Evolutionary conservation across 1,140 invertebrate species (phyloP), one percentile per base, ranked within the genome.

Genomic region (Hyphantria cunea): DNA sequence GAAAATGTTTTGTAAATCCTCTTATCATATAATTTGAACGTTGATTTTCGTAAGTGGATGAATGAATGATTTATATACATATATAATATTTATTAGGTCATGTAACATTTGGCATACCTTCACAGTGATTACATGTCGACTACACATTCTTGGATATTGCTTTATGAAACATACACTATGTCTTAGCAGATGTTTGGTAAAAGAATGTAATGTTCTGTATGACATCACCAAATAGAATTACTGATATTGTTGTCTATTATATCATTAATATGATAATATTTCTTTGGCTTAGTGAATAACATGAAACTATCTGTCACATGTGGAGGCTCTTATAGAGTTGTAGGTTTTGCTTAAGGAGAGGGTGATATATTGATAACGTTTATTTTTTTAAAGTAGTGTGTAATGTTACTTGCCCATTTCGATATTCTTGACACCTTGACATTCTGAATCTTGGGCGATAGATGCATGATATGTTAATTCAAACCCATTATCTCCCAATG

Each of bases 371-470:
- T 15, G 11, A 15, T 33, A 13, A 52, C 42, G 11, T 34, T 44
- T 44, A n/a, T n/a, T n/a, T 13, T 52, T 51, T 52, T 51, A 10
- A 41, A 52, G 59, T 41, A 41, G 64, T 59, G 50, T 15, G 13
- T 54, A 52, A 49, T 32, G 32, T 52, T 44, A 44, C 48, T 58
- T 12, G 53, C 54, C 41, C 55, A 53, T 54, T 51, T 62, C 41
- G 45, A 53, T 15, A 58, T 58, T 53, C 53, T 66, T 70, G 55
- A 66, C 50, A 54, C 33, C n/a, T 45, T 32, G 7, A 45, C 42
- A 63, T 25, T 64, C 55, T 49, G 51, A 68, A 56, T 72, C 50
- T 68, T 72, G 65, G 65, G 65, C 39, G 12, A 37, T 25, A 49
- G 10, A 32, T 50, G 56, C 47, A 60, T 50, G 48, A 47, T 62